phyloP scores from a whole-genome alignment of 2,113 vertebrate species.

The Halichoeres trimaculatus region DNA sequence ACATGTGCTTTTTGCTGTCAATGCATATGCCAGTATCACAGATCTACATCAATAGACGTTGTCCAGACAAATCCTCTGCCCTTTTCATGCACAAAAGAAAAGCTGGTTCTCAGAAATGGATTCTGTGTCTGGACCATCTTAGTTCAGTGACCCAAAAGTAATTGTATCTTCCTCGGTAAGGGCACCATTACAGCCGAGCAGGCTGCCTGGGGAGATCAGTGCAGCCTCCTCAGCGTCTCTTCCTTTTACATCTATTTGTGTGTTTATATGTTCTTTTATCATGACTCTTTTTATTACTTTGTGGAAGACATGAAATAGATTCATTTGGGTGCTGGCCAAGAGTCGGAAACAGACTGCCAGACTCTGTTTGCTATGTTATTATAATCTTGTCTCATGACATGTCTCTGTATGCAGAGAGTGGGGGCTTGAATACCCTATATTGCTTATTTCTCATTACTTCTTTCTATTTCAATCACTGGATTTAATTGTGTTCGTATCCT shows the following conservation, averaged over 20 bases:
- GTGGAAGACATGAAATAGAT: neutral
- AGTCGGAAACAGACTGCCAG: neutral
- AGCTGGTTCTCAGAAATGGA: constrained; percentile 34
- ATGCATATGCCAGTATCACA: constrained; percentile 34
- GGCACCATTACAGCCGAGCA: constrained; percentile 37
- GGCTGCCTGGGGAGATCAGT: constrained; percentile 52
- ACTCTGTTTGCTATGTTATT: neutral
- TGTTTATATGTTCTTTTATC: constrained; percentile 2
- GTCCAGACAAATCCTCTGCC: constrained; percentile 1
- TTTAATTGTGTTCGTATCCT: too few species aligned
- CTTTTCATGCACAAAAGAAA: constrained; percentile 15
- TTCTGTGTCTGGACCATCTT: constrained; percentile 51
- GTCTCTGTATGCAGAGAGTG: neutral
- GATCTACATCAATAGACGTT: neutral
- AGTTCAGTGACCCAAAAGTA: constrained; percentile 62
- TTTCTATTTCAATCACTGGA: neutral
- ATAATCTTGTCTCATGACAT: neutral
- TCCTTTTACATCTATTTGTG: constrained; percentile 23
- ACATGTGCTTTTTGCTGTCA: constrained; percentile 36
- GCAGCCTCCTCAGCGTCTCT: constrained; percentile 19
- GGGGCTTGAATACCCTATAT: neutral
- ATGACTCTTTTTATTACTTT: neutral
- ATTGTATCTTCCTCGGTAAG: constrained; percentile 41
- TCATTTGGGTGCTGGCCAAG: neutral
- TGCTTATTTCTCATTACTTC: neutral